These are phyloP conservation scores for Heliconius nattereri DNA, from an alignment of 1,140 invertebrate genomes.

Conservation along the genomic window DNA sequence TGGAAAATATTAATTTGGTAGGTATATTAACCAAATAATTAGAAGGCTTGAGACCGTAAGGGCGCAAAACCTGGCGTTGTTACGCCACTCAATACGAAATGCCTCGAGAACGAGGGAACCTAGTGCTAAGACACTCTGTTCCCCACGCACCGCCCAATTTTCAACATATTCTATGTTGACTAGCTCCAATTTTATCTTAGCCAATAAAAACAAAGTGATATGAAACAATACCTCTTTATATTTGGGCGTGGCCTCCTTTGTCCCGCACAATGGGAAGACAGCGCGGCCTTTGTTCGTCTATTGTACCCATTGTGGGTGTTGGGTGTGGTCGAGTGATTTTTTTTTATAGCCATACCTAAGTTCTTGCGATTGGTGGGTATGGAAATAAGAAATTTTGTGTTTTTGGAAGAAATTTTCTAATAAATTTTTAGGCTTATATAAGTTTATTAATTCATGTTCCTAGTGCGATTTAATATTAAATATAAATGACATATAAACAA, in stretches of 20 bases:
- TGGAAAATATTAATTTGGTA: not conserved
- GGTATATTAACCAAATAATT: too few relatives aligned
- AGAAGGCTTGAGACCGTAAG: too few relatives aligned
- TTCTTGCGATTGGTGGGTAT: not conserved
- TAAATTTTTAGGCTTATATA: too few relatives aligned
- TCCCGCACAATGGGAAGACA: conserved; percentile 71
- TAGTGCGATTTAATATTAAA: too few relatives aligned
- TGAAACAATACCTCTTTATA: conserved; percentile 70
- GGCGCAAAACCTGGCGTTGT: not conserved
- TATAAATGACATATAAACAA: too few relatives aligned
- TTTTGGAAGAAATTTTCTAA: too few relatives aligned
- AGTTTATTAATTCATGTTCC: too few relatives aligned
- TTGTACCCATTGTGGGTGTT: conserved; percentile 40
- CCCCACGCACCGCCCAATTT: too few relatives aligned
- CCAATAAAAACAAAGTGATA: conserved; percentile 54
- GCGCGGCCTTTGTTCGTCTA: conserved; percentile 32
- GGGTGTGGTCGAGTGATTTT: conserved; percentile 38
- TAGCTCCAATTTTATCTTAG: conserved; percentile 33
- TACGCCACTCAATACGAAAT: not conserved
- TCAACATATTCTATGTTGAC: too few relatives aligned
- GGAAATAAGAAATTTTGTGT: not conserved
- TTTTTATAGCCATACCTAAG: conserved; percentile 27
- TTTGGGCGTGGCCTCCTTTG: conserved; percentile 61
- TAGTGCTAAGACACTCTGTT: too few relatives aligned
- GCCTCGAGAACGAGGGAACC: not conserved